Evolutionary conservation across 92 coral and sea anemone genomes (phyloP), one percentile per base, ranked within the genome.

Genomic region (Epizoanthus illoricatus): DNA sequence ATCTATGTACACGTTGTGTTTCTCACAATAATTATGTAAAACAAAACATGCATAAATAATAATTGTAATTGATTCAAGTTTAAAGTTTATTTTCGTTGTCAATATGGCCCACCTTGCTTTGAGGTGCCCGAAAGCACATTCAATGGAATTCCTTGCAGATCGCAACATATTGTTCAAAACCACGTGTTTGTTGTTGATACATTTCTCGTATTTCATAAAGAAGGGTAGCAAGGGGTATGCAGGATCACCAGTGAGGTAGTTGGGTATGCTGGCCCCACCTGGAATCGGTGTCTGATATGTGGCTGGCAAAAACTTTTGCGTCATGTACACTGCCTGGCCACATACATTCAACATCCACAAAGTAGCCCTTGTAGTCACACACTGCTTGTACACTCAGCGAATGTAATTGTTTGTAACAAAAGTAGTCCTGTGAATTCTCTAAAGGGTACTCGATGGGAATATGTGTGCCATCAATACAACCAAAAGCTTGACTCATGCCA

Each of bases 401-500:
- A 28, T 28, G 36, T 2, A 62, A 84, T 41, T 86, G 82, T 65
- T 90, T 87, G 52, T 87, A 87, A 41, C 90, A 87, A 54, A 73
- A 90, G 60, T 56, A 87, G 61, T 75, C 90, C 68, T 90, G 93
- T 24, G 88, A 90, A 61, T 90, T 81, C 60, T 79, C 87, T 45
- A 65, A 75, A 74, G 90, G 93, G 28, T 84, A 19, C 58, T 87
- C 13, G 0, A 90, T 84, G 17, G 81, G 76, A 45, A 90, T 86
- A 33, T 84, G 93, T 71, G 90, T 90, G 8, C 90, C 90, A 57
- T 86, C 88, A 39, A 83, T 65, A 52, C 89, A 82, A 0, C 92
- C 92, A 89, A 86, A 89, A 0, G 87, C 87, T 54, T 87, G 93
- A 7, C 86, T 80, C 79, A 90, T 70, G 18, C 89, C 93, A 87